These are phyloP conservation scores for Ips typographus DNA, from an alignment of 1,140 invertebrate species.

Conservation along the genomic window DNA sequence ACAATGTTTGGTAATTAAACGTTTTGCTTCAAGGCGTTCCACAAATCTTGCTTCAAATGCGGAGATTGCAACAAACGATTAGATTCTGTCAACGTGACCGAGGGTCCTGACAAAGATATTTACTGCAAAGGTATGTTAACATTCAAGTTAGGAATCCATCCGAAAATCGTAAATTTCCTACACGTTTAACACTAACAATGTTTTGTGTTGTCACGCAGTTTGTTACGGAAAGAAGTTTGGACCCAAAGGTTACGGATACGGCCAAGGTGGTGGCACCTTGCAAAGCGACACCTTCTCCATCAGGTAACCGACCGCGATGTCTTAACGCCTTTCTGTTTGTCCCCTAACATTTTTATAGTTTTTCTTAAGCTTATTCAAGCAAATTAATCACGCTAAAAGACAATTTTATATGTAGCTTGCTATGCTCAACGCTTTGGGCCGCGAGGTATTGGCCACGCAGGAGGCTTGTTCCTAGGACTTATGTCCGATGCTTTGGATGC, in stretches of 20 bases:
- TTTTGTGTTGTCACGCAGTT: constrained; percentile 52
- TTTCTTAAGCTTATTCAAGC: constrained; percentile 7
- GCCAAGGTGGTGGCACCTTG: constrained; percentile 86
- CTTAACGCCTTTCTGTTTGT: constrained; percentile 15
- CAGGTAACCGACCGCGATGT: constrained; percentile 58
- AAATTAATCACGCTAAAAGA: too few species aligned
- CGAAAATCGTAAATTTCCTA: neutral
- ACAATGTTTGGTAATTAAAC: constrained; percentile 4
- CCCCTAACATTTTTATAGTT: neutral
- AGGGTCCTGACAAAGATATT: constrained; percentile 94
- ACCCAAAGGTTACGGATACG: constrained; percentile 92
- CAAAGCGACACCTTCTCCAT: constrained; percentile 80
- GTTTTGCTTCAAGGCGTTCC: constrained; percentile 67
- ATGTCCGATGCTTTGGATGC: constrained; percentile 67
- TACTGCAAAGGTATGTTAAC: constrained; percentile 87
- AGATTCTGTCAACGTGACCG: constrained; percentile 94
- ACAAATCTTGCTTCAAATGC: constrained; percentile 95
- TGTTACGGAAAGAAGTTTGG: constrained; percentile 94
- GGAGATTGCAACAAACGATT: constrained; percentile 90
- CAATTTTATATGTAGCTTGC: constrained; percentile 64
- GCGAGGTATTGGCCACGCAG: constrained; percentile 85
- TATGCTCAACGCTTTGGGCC: constrained; percentile 83
- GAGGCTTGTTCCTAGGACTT: constrained; percentile 70
- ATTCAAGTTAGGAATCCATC: too few species aligned
- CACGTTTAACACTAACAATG: neutral